These are phyloP conservation scores for Cryptotis parvus DNA, from an alignment of 2,113 vertebrate species.

Conservation along the genomic window DNA sequence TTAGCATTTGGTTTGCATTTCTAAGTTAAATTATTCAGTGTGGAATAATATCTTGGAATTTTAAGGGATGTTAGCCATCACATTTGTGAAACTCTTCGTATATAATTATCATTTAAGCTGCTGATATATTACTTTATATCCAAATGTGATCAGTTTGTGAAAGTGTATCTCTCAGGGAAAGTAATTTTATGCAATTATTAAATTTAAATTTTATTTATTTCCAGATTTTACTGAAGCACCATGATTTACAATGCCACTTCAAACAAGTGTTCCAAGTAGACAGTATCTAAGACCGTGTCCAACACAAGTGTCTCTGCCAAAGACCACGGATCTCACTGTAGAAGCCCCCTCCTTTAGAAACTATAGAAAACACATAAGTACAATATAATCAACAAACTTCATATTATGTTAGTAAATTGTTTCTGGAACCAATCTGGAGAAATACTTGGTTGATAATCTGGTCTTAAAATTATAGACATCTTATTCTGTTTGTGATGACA, in stretches of 20 bases:
- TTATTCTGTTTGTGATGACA: slow-evolving; percentile 15
- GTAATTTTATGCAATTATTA: background rate
- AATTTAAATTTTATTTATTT: no score
- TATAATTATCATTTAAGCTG: slow-evolving; percentile 49
- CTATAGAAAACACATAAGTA: slow-evolving; percentile 11
- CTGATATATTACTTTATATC: slow-evolving; percentile 17
- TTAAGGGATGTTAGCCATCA: slow-evolving; percentile 44
- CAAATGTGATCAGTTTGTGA: slow-evolving; percentile 30
- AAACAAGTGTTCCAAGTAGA: no score
- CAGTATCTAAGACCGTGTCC: no score
- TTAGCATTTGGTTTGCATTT: slow-evolving; percentile 67
- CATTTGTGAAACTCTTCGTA: slow-evolving; percentile 38
- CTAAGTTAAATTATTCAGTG: slow-evolving; percentile 56
- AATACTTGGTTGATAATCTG: slow-evolving; percentile 34
- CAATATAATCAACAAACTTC: slow-evolving; percentile 1
- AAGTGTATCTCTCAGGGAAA: slow-evolving; percentile 8
- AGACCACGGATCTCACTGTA: no score
- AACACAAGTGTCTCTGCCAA: no score
- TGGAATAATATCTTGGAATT: slow-evolving; percentile 58
- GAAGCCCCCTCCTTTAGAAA: background rate
- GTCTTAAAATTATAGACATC: slow-evolving; percentile 56
- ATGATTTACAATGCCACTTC: no score
- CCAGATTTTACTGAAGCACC: no score
- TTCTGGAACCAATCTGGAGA: background rate
- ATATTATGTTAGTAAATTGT: background rate